These are phyloP conservation scores for Schlechtendalia chinensis DNA, from an alignment of 1,140 invertebrate genomes.

Conservation along the genomic window DNA sequence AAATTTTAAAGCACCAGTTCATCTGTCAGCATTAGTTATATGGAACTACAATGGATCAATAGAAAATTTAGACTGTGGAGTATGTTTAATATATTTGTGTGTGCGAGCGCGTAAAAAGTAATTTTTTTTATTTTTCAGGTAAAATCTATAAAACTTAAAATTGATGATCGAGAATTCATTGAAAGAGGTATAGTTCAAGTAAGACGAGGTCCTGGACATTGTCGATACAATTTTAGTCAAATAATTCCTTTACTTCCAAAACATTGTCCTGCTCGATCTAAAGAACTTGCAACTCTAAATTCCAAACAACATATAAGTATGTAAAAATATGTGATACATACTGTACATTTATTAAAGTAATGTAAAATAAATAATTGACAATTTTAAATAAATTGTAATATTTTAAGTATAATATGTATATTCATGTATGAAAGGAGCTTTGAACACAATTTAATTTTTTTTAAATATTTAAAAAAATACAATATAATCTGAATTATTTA, in stretches of 20 bases:
- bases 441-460: too few species aligned
- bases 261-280: neutral
- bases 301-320: conserved; percentile 30
- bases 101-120: too few species aligned
- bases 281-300: neutral
- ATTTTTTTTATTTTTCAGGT: conserved; percentile 55
- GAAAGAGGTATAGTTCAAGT: conserved; percentile 58
- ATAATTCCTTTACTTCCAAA: conserved; percentile 48
- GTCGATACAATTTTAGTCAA: conserved; percentile 72
- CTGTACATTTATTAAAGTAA: neutral
- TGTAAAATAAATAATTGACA: too few species aligned
- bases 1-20: conserved; percentile 53
- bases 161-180: conserved; percentile 56
- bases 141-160: conserved; percentile 55
- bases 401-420: too few species aligned
- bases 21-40: conserved; percentile 61
- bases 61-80: conserved; percentile 73
- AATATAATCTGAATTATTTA: too few species aligned
- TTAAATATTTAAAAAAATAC: too few species aligned
- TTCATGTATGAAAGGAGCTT: too few species aligned
- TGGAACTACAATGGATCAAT: conserved; percentile 81
- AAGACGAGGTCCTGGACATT: conserved; percentile 70
- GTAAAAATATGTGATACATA: neutral
- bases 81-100: conserved; percentile 55
- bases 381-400: too few species aligned